Evolutionary conservation across 2,888 invertebrate species (phyloP).

Genomic region (Eremobia ochroleuca): DNA sequence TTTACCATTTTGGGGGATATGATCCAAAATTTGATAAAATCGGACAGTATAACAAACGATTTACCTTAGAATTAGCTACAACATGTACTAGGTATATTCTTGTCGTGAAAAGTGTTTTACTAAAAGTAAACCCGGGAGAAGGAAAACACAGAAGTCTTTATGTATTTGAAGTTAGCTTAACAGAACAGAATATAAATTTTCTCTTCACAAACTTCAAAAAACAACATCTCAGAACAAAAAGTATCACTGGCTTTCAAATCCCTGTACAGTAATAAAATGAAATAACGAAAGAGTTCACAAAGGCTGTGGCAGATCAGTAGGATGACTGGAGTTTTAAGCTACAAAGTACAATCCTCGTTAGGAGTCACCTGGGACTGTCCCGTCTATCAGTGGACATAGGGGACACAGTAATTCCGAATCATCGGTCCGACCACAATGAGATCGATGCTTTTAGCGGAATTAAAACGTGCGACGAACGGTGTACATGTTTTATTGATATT

Average conservation of each 20-base stretch:
- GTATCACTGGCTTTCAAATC: constrained; percentile 51
- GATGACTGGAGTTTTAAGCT: constrained; percentile 78
- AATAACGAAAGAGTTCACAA: constrained; percentile 65
- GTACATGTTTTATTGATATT: constrained; percentile 84
- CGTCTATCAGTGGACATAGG: constrained; percentile 50
- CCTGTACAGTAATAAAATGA: constrained; percentile 57
- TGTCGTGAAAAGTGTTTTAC: not conserved
- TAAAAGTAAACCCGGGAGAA: constrained; percentile 11
- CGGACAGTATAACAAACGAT: not conserved
- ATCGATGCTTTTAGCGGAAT: constrained; percentile 88
- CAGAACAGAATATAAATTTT: constrained; percentile 17
- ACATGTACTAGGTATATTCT: not conserved
- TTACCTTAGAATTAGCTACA: not conserved
- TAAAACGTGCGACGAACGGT: constrained; percentile 81
- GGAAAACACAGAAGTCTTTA: constrained; percentile 18
- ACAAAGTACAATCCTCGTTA: constrained; percentile 73
- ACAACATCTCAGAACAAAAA: constrained; percentile 51
- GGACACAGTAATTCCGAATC: constrained; percentile 80
- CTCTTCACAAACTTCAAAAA: constrained; percentile 30
- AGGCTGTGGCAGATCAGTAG: constrained; percentile 70
- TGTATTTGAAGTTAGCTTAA: constrained; percentile 27
- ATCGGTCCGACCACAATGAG: constrained; percentile 85
- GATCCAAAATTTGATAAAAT: not conserved
- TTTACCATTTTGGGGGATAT: constrained; percentile 10
- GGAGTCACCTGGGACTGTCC: constrained; percentile 74